Evolutionary conservation across 2,888 invertebrate genomes (phyloP).

Genomic region (Pterostichus madidus): DNA sequence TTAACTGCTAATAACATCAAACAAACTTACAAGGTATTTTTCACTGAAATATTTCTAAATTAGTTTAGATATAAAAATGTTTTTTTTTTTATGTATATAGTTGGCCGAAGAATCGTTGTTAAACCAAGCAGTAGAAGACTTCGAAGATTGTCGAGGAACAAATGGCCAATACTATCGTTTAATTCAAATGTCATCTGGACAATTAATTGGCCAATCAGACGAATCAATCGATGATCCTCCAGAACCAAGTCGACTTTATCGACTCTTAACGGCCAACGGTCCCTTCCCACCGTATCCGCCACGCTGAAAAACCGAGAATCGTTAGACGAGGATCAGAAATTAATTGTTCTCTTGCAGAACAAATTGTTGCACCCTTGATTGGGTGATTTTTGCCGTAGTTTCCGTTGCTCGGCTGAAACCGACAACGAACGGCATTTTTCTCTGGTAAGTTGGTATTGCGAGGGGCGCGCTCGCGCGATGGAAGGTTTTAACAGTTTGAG

Average conservation of each 20-base stretch:
- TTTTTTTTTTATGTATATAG: not conserved
- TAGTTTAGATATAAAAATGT: too few species aligned
- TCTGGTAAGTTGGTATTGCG: slow-evolving; percentile 56
- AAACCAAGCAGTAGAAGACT: slow-evolving; percentile 52
- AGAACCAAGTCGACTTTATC: slow-evolving; percentile 59
- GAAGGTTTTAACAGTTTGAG: slow-evolving; percentile 57
- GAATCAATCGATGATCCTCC: slow-evolving; percentile 60
- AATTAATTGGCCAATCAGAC: slow-evolving; percentile 39
- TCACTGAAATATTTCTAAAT: not conserved
- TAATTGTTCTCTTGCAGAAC: slow-evolving; percentile 47
- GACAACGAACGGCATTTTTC: slow-evolving; percentile 48
- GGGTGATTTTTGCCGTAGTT: slow-evolving; percentile 56
- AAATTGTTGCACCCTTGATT: slow-evolving; percentile 63
- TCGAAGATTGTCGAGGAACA: slow-evolving; percentile 53
- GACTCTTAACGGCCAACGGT: slow-evolving; percentile 57
- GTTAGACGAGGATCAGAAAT: slow-evolving; percentile 4
- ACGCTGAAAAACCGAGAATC: slow-evolving; percentile 38
- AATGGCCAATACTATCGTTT: slow-evolving; percentile 64
- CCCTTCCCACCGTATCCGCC: slow-evolving; percentile 62
- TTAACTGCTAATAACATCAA: slow-evolving; percentile 47
- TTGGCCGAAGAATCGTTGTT: slow-evolving; percentile 50
- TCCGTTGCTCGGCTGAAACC: slow-evolving; percentile 59
- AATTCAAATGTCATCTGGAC: slow-evolving; percentile 59
- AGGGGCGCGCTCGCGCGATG: slow-evolving; percentile 7
- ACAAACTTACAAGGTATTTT: slow-evolving; percentile 54